Evolutionary conservation across 2,113 vertebrate genomes (phyloP).

Genomic region (Gymnocephalus cernua): DNA sequence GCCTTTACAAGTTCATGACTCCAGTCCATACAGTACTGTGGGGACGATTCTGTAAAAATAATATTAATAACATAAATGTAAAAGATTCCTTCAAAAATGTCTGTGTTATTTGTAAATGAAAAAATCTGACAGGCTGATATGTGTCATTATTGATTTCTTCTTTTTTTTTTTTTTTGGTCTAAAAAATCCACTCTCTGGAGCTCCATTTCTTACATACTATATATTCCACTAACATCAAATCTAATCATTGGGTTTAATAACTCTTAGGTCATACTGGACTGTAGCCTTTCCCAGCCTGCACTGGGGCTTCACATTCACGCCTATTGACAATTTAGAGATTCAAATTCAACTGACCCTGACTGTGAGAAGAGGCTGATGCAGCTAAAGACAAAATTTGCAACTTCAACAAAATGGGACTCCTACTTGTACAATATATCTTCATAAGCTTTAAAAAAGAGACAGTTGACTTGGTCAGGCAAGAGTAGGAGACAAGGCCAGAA

Average conservation of each 20-base stretch:
- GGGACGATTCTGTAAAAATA: neutral
- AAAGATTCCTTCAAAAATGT: neutral
- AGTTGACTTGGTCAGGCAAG: constrained; percentile 21
- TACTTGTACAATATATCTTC: neutral
- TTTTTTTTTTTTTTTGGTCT: neutral
- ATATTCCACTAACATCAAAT: neutral
- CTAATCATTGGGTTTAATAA: neutral
- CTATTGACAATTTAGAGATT: neutral
- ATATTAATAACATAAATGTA: too few relatives aligned
- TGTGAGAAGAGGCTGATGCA: constrained; percentile 3
- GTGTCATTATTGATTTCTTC: neutral
- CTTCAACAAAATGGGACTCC: constrained; percentile 9
- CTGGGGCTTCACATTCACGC: neutral
- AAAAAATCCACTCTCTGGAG: neutral
- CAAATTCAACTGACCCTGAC: neutral
- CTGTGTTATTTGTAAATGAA: neutral
- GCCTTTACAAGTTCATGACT: neutral
- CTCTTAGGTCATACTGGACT: neutral
- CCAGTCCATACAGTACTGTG: neutral
- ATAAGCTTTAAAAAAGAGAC: constrained; percentile 2
- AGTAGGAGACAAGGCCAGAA: constrained; percentile 35
- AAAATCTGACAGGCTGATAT: neutral
- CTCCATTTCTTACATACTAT: neutral
- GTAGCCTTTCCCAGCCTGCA: neutral
- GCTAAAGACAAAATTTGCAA: neutral